Evolutionary conservation across 2,888 invertebrate genomes (phyloP), one percentile per base, ranked within the genome.

Genomic region (Ophion ellenae): DNA sequence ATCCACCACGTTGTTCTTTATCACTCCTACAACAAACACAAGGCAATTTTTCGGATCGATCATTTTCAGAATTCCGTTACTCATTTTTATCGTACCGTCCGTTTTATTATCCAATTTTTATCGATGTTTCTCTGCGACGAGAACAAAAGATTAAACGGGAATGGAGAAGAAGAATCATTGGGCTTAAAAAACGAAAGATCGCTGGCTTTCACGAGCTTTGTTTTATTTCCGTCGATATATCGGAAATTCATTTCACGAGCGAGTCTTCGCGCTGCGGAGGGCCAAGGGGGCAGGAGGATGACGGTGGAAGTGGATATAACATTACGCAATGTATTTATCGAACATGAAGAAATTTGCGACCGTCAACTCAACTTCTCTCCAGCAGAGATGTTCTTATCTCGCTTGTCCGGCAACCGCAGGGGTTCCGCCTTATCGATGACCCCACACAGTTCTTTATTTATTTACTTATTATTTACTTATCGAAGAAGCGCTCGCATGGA

Each of bases 361-460:
- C 74, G 59, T 59, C 66, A 67, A 32, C 45, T 36, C 64, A 59
- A 53, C 76, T 79, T 64, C 76, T 73, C 61, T 59, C 59, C 59
- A 59, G 66, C 45, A 69, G 28, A 64, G 64, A n/a, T 64, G 70
- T 11, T 24, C 32, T 73, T 77, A 47, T 63, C 53, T 64, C n/a
- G 2, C 28, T 61, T 32, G 20, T 24, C 63, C 14, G 7, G 24
- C 64, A 84, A 78, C 83, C 73, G 86, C 86, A 81, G 86, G 87
- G 87, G 86, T 85, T 87, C 86, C 76, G 36, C 40, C 73, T 86
- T 87, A 87, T 87, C 86, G 63, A 70, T 86, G 86, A 87, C 87
- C 87, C 61, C 85, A 40, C 59, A 45, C 40, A 76, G 71, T 36
- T 66, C 36, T 45, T 79, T 17, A 17, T 17, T 53, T 53, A 53